Base-by-base conservation (phyloP, 2,113 vertebrate genomes). In the Phyllostomus discolor region DNA sequence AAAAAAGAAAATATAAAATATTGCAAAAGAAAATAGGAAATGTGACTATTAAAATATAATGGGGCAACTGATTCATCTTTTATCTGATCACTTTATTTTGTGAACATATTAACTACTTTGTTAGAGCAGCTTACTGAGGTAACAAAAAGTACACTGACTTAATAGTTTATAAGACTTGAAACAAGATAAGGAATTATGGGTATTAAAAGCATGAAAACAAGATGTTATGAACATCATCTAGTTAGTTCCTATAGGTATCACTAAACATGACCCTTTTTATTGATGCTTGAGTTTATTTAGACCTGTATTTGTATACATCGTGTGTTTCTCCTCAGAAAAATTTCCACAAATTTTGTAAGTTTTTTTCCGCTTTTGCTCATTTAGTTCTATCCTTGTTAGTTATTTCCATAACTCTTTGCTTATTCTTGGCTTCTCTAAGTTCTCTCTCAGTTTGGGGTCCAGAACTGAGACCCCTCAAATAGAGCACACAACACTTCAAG, bases 11-110 rank as follows among this genome's bases (percentile, higher is more conserved):
- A 76, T 50, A 52, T 17, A 69, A 91, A 50, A 19, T 33, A 54
- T 66, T 64, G 24, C 46, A 87, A 82, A 41, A 92, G 17, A 79
- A 86, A 78, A 54, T 80, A 83, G 17, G 54, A 81, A 46, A 78
- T 66, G 19, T 94, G 57, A 57, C 20, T 52, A 75, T 93, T 94
- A 96, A 76, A 79, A 88, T 90, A 84, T 38, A 84, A 82, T 54
- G 26, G 72, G 50, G 73, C 1, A 81, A 75, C 17, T 19, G 50
- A 28, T 67, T 87, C 2, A 59, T 87, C 35, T 88, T 17, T 80
- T 85, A 1, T n/a, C 46, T 90, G 26, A 84, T 48, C 41, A 87
- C 69, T 35, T 50, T 88, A 80, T 95, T 94, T 95, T 85, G 10
- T 96, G 41, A 93, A 85, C 83, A 22, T 81, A 8, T 76, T 19